phyloP scores from a whole-genome alignment of 2,888 invertebrate genomes.

The Apamea sordens region DNA sequence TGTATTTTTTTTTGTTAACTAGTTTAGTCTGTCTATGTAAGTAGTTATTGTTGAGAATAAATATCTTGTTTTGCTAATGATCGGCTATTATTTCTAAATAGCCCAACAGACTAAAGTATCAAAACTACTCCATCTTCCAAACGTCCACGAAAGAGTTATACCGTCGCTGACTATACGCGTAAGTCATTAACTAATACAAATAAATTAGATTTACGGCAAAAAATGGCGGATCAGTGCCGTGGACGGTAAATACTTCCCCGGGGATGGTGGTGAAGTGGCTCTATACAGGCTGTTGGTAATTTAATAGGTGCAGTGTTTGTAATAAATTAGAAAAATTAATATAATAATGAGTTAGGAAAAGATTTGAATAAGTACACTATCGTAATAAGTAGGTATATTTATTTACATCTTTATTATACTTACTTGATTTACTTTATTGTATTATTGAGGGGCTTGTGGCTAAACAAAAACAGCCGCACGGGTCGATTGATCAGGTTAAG shows the following conservation, averaged over 20 bases:
- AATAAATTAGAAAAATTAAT: neutral
- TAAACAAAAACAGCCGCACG: no score
- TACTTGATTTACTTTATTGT: no score
- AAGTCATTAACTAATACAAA: conserved; percentile 91
- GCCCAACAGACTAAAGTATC: conserved; percentile 71
- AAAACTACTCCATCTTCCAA: conserved; percentile 63
- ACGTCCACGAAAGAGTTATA: conserved; percentile 84
- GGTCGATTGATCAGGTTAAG: no score
- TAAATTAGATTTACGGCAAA: conserved; percentile 90
- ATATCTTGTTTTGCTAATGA: neutral
- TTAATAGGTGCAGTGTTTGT: neutral
- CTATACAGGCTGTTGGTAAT: conserved; percentile 75
- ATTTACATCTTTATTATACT: no score
- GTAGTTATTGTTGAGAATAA: neutral
- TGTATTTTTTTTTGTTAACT: neutral
- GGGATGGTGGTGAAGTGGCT: conserved; percentile 80
- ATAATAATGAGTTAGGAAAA: neutral
- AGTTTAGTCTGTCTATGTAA: neutral
- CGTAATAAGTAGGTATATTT: neutral
- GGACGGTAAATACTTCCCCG: conserved; percentile 83
- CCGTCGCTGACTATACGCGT: conserved; percentile 80
- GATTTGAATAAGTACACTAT: neutral
- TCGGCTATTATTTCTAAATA: no score
- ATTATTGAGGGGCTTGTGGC: no score
- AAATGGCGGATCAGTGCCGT: conserved; percentile 83